A percentile compares a stretch with the other conserved stretches of the same genome.
These are phyloP conservation scores for Automeris io DNA, from an alignment of 2,888 invertebrate species.

Conservation along the genomic window DNA sequence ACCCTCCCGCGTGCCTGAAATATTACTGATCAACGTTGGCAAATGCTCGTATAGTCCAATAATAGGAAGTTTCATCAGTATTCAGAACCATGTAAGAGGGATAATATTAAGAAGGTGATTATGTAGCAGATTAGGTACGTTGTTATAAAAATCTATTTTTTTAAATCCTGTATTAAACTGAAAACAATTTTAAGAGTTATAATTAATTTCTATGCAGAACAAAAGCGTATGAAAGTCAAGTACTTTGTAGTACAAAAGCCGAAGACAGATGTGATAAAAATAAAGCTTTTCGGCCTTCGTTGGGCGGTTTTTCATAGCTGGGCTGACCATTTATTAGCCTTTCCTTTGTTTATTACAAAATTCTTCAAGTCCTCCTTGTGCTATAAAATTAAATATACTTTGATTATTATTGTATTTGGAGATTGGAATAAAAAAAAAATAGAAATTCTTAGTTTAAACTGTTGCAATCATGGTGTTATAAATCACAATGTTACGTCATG, in stretches of 20 bases:
- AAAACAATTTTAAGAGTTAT: no score
- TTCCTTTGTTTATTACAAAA: conserved; percentile 22
- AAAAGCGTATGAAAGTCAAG: no score
- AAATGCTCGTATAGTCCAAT: conserved; percentile 15
- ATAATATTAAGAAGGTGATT: conserved; percentile 17
- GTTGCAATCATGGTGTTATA: no score
- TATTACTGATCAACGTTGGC: conserved; percentile 48
- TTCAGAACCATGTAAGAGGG: conserved; percentile 20
- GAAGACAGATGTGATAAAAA: no score
- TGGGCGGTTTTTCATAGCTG: conserved; percentile 27
- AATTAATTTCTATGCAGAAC: not conserved
- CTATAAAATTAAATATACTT: not conserved
- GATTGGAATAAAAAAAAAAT: not conserved
- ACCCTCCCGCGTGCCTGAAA: conserved; percentile 37
- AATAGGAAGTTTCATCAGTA: conserved; percentile 10
- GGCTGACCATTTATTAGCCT: conserved; percentile 16
- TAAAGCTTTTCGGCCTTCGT: conserved; percentile 26
- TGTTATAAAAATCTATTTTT: no score
- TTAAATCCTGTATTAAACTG: no score
- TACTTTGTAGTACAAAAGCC: no score
- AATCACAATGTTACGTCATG: no score
- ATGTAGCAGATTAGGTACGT: no score
- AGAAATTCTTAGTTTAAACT: not conserved
- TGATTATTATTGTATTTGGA: no score
- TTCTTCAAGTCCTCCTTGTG: conserved; percentile 15